A percentile compares a stretch with the other conserved stretches of the same genome.
phyloP scores from a whole-genome alignment of 2,113 vertebrate species.

The Odontesthes bonariensis region DNA sequence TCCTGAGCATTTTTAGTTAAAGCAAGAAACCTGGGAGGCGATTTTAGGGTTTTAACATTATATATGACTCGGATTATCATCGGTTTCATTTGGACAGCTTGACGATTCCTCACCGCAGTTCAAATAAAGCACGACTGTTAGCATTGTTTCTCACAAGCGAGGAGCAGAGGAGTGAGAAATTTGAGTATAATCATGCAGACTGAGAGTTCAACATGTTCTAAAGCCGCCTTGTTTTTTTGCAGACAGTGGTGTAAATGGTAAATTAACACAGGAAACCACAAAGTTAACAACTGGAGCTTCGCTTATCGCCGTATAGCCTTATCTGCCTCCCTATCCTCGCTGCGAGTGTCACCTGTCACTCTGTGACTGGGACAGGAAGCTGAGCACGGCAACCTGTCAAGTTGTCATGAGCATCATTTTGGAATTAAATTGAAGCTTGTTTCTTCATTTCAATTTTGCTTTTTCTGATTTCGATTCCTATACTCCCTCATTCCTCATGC shows the following conservation, averaged over 20 bases:
- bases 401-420: slow-evolving; percentile 45
- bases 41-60: neutral
- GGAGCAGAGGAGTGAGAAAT: neutral
- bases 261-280: slow-evolving; percentile 62
- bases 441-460: slow-evolving; percentile 26
- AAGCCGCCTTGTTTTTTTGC: neutral
- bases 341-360: slow-evolving; percentile 62
- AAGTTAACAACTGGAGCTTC: slow-evolving; percentile 40
- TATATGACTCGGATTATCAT: neutral
- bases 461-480: slow-evolving; percentile 2
- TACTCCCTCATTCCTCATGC: neutral
- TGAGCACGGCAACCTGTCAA: slow-evolving; percentile 27
- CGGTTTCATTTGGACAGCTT: neutral
- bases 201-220: neutral
- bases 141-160: neutral
- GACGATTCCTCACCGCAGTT: neutral
- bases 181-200: neutral
- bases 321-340: slow-evolving; percentile 49
- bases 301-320: slow-evolving; percentile 62
- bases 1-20: slow-evolving; percentile 3
- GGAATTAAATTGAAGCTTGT: slow-evolving; percentile 17
- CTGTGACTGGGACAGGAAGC: slow-evolving; percentile 61
- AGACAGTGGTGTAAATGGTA: slow-evolving; percentile 40
- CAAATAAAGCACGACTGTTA: neutral
- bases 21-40: neutral